phyloP scores from a whole-genome alignment of 2,888 invertebrate genomes.

The Leuctra nigra region DNA sequence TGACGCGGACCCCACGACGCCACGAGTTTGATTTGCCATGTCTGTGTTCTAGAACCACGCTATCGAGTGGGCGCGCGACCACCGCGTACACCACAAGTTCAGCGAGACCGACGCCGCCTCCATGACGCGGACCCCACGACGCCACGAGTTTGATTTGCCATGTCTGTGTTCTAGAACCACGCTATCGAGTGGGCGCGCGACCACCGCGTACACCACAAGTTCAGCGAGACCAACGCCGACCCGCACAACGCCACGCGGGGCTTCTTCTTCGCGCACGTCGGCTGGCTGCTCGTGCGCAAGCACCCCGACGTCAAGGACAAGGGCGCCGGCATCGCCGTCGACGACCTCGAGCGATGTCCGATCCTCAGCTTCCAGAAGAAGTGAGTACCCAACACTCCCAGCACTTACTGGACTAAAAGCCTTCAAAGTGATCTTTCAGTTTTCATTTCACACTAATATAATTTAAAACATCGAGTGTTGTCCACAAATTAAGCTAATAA shows the following conservation, averaged over 20 bases:
- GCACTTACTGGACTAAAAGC: too few relatives aligned
- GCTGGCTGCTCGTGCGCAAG: conserved; percentile 87
- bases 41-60: conserved; percentile 37
- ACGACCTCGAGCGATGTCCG: conserved; percentile 74
- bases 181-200: conserved; percentile 37
- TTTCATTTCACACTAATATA: too few relatives aligned
- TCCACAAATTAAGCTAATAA: too few relatives aligned
- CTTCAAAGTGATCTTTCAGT: too few relatives aligned
- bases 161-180: conserved; percentile 32
- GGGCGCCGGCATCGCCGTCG: conserved; percentile 78
- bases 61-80: conserved; percentile 40
- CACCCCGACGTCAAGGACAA: conserved; percentile 84
- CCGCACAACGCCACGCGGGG: conserved; percentile 89
- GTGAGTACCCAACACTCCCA: too few relatives aligned
- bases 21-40: too few relatives aligned
- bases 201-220: conserved; percentile 86
- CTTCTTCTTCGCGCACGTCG: conserved; percentile 94
- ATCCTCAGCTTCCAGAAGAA: conserved; percentile 83
- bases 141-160: neutral
- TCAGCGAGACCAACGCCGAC: conserved; percentile 88
- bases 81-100: conserved; percentile 87
- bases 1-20: too few relatives aligned
- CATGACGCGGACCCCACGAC: too few relatives aligned
- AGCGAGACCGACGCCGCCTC: conserved; percentile 90
- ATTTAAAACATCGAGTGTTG: too few relatives aligned